These are phyloP conservation scores for Lepidocyrtinus sp. DNA, from an alignment of 2,888 invertebrate species.

Conservation along the genomic window DNA sequence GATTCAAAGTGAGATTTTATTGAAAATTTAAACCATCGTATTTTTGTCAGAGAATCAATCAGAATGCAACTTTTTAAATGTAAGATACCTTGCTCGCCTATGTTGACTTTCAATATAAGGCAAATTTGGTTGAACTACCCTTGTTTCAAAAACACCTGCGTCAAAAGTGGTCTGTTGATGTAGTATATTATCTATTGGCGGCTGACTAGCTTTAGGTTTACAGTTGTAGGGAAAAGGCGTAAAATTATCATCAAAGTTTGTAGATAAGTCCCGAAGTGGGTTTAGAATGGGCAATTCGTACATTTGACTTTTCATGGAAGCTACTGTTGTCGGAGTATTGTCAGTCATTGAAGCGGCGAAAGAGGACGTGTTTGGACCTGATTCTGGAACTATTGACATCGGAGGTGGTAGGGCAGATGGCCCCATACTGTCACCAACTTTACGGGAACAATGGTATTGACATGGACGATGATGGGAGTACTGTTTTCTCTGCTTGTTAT, in stretches of 20 bases:
- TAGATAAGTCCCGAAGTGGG: constrained; percentile 49
- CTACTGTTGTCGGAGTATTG: constrained; percentile 10
- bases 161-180: constrained; percentile 43
- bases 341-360: constrained; percentile 15
- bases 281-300: constrained; percentile 64
- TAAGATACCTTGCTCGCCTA: constrained; percentile 44
- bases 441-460: constrained; percentile 15
- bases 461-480: constrained; percentile 5
- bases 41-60: background rate
- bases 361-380: constrained; percentile 5
- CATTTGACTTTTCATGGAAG: constrained; percentile 47
- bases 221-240: constrained; percentile 19
- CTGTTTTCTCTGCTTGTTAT: background rate
- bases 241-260: constrained; percentile 39
- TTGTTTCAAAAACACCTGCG: constrained; percentile 34
- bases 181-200: background rate
- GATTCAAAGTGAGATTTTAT: no score
- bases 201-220: constrained; percentile 7
- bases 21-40: no score
- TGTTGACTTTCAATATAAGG: constrained; percentile 43
- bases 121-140: constrained; percentile 43
- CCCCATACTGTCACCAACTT: constrained; percentile 42
- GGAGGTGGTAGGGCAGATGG: constrained; percentile 33
- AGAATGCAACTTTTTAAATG: no score
- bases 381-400: constrained; percentile 18